Evolutionary conservation across 2,113 vertebrate species (phyloP).

Genomic region (Recurvirostra avosetta): DNA sequence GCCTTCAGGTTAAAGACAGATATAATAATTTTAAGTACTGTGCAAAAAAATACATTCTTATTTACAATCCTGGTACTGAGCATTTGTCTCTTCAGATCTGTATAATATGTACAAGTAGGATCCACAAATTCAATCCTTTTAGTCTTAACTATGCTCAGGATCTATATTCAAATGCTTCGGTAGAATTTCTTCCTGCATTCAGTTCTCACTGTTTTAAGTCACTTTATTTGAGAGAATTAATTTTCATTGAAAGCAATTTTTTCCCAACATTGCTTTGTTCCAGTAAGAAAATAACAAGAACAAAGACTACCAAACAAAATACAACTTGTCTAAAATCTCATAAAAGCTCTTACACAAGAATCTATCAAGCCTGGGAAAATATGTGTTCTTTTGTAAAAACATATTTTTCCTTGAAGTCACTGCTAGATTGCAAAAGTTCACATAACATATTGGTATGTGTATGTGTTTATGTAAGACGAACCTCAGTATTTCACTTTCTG

Average conservation of each 20-base stretch:
- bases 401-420: conserved; percentile 70
- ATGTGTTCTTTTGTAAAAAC: conserved; percentile 65
- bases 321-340: conserved; percentile 58
- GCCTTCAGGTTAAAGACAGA: background rate
- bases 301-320: conserved; percentile 71
- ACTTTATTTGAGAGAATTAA: background rate
- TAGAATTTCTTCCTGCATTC: background rate
- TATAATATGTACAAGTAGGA: background rate
- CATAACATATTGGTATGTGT: conserved; percentile 54
- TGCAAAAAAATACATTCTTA: background rate
- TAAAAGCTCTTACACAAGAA: conserved; percentile 70
- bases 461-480: conserved; percentile 67
- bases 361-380: conserved; percentile 71
- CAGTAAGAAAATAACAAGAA: conserved; percentile 53
- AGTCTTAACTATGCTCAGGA: background rate
- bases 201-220: background rate
- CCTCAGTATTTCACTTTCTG: conserved; percentile 49
- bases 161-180: background rate
- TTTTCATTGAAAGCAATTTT: conserved; percentile 22
- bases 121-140: background rate
- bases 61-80: background rate
- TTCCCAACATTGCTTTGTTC: conserved; percentile 23
- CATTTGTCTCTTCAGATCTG: background rate
- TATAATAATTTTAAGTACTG: background rate
- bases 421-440: conserved; percentile 59